Evolutionary conservation across 2,888 invertebrate genomes (phyloP).

Genomic region (Phoronis australis): DNA sequence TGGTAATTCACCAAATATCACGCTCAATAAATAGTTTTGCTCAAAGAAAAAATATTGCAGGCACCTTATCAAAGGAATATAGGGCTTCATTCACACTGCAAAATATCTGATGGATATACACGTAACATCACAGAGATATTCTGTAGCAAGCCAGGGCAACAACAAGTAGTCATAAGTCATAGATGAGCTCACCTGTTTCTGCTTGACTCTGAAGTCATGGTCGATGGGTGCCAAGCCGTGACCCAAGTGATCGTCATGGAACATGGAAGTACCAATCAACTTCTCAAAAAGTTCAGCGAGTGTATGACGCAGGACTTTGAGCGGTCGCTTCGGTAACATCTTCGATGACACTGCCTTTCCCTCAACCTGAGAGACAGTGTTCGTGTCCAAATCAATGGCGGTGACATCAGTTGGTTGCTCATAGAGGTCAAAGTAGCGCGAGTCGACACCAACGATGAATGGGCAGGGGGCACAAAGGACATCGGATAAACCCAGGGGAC

Average conservation of each 20-base stretch:
- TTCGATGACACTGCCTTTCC: constrained; percentile 65
- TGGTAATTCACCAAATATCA: too few relatives aligned
- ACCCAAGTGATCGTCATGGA: too few relatives aligned
- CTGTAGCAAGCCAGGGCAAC: too few relatives aligned
- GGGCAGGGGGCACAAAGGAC: constrained; percentile 95
- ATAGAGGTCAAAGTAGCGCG: constrained; percentile 93
- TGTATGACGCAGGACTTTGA: constrained; percentile 72
- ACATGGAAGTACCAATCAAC: constrained; percentile 33
- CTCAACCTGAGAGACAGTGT: constrained; percentile 79
- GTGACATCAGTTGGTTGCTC: constrained; percentile 90
- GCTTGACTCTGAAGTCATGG: constrained; percentile 72
- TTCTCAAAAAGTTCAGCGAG: constrained; percentile 70
- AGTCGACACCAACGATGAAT: constrained; percentile 94
- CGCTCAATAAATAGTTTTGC: too few relatives aligned
- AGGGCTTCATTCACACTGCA: too few relatives aligned
- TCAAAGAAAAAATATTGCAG: too few relatives aligned
- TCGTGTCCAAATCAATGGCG: constrained; percentile 96
- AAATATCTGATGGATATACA: too few relatives aligned
- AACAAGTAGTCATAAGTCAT: too few relatives aligned
- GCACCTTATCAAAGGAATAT: too few relatives aligned
- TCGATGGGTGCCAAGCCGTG: constrained; percentile 68
- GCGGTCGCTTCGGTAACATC: constrained; percentile 62
- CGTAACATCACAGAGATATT: too few relatives aligned
- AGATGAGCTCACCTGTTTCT: constrained; percentile 65
- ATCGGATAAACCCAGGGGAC: constrained; percentile 91